Conservation (phyloP, 2,113 vertebrate species). For the Otolemur garnettii region DNA sequence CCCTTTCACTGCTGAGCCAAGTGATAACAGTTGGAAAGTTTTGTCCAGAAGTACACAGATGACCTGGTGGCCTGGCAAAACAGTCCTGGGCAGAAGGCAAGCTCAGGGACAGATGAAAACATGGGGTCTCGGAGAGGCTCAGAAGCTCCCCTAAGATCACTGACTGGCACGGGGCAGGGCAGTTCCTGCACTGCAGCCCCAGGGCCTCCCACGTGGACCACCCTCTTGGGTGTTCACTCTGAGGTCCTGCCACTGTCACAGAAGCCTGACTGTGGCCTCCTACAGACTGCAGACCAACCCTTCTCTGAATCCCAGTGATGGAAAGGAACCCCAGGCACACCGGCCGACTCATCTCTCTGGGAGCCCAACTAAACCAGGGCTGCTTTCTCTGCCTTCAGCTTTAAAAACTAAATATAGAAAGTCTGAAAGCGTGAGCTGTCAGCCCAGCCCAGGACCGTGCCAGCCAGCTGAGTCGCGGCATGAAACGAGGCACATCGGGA, state of each 20-base stretch:
- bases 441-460: fast-evolving
- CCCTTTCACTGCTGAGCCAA: background rate
- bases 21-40: background rate
- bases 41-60: no score
- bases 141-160: background rate
- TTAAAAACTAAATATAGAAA: background rate
- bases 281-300: background rate
- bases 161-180: background rate
- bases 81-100: fast-evolving
- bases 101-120: background rate
- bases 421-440: background rate
- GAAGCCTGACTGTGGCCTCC: no score
- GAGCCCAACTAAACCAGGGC: background rate
- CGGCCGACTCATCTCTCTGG: background rate
- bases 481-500: fast-evolving
- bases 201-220: fast-evolving
- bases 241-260: background rate
- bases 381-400: background rate
- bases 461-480: background rate
- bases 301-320: fast-evolving
- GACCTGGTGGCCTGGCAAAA: background rate
- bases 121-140: fast-evolving
- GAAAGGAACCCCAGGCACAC: background rate
- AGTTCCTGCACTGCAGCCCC: background rate
- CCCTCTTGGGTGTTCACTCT: background rate